phyloP scores from a whole-genome alignment of 2,113 vertebrate genomes.

The Donacobius atricapilla region DNA sequence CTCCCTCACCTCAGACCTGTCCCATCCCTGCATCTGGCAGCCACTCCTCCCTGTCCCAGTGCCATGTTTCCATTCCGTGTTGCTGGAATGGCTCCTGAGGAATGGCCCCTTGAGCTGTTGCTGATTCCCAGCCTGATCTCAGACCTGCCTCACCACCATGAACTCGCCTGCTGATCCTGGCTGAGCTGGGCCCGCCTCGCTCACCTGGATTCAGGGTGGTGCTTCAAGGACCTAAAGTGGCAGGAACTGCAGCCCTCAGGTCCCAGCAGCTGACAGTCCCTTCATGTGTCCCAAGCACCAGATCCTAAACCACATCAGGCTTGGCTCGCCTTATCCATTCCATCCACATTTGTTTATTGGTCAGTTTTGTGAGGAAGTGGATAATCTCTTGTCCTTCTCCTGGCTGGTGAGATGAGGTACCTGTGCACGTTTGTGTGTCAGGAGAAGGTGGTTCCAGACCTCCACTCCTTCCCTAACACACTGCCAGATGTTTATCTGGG shows the following conservation, averaged over 20 bases:
- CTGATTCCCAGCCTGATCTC: neutral
- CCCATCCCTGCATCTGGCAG: too few species aligned
- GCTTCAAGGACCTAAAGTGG: neutral
- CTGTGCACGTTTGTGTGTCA: neutral
- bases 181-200: neutral
- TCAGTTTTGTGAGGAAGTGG: neutral
- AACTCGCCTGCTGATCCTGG: neutral
- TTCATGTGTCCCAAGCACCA: neutral
- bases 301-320: too few species aligned
- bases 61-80: rapidly evolving
- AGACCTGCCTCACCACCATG: rapidly evolving
- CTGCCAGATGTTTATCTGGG: constrained; percentile 24
- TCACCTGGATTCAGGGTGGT: neutral
- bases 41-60: rapidly evolving
- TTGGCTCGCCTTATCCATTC: neutral
- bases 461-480: neutral
- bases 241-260: neutral
- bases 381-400: neutral
- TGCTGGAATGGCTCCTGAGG: neutral
- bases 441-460: neutral
- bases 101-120: neutral
- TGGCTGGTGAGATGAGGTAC: neutral
- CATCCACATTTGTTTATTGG: neutral
- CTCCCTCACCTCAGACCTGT: neutral
- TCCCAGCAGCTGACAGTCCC: neutral